Percentiles rank a stretch among this genome's conserved stretches.
Conservation (phyloP, 2,797 vertebrate species). For the Lithobates pipiens region DNA sequence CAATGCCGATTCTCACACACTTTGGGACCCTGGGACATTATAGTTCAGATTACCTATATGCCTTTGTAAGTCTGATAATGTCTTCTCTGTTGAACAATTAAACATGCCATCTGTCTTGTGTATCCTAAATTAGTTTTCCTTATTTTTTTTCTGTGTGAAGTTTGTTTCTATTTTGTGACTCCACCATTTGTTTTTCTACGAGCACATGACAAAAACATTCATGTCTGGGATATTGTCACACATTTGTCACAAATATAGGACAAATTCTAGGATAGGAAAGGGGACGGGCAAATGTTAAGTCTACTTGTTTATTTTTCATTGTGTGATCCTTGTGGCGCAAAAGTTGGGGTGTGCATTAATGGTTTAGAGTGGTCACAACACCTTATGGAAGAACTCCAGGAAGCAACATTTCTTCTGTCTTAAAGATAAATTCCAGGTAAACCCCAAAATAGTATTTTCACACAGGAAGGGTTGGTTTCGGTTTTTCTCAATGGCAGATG, state of each 20-base stretch:
- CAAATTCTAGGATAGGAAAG: neutral
- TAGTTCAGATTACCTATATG: conserved; percentile 31
- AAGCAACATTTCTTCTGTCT: too few relatives aligned
- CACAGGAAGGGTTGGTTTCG: too few relatives aligned
- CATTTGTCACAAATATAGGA: neutral
- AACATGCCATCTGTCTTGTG: conserved; percentile 57
- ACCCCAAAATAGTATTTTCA: too few relatives aligned
- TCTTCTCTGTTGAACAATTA: conserved; percentile 54
- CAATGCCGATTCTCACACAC: conserved; percentile 25
- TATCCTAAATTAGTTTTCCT: conserved; percentile 40
- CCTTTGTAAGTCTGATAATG: conserved; percentile 53
- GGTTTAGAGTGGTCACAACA: too few relatives aligned
- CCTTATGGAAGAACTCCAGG: too few relatives aligned
- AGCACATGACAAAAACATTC: neutral
- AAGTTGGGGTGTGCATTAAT: too few relatives aligned
- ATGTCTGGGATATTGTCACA: neutral
- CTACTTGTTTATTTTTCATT: neutral
- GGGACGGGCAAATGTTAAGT: neutral
- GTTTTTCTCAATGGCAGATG: too few relatives aligned
- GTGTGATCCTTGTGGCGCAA: too few relatives aligned
- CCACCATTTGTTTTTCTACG: neutral
- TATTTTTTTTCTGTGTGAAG: conserved; percentile 15
- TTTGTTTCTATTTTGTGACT: conserved; percentile 16
- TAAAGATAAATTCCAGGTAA: too few relatives aligned
- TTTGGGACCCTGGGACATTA: conserved; percentile 22